Base-by-base conservation (phyloP, 2,888 invertebrate species). In the Perizoma flavofasciatum region DNA sequence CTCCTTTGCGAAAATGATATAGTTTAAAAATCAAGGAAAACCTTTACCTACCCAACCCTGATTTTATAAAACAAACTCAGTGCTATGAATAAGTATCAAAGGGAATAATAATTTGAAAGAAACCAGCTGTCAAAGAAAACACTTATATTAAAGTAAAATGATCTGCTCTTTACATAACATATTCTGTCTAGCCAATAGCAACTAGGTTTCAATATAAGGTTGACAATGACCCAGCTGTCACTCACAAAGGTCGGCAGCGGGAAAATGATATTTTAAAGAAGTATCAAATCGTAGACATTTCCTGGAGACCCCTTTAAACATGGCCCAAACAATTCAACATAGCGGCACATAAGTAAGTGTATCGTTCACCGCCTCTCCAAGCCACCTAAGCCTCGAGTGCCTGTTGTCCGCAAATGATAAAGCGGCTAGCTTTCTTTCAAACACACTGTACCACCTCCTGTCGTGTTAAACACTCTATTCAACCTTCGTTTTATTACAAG, bases 391-490 rank as follows among this genome's bases (percentile, higher is more conserved):
- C 82, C 79, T 77, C 70, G 69, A 76, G 76, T 76, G 79, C 78
- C 79, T 81, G 81, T 85, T 88, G 90, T 85, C 82, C 88, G 75
- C 83, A 75, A 82, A 83, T 83, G 90, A 90, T 85, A 90, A 89
- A 89, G 82, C 78, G 82, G 78, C 77, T 75, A 79, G 83, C 81
- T 80, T 81, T 82, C 76, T 79, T 79, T 74, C 67, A 68, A 72
- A 78, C 77, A 78, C 72, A 78, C 73, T 76, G 62, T 61, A 68
- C 65, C 69, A 72, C 60, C 69, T 60, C 68, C 66, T 65, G 66
- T 66, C 69, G 66, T 74, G 73, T 76, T 69, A 75, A 78, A 77
- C 71, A 61, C 68, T 72, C 70, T 59, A 68, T 75, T 68, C 66
- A 44, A 65, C 68, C 61, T 49, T 44, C 54, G 55, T 70, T 75